Evolutionary conservation across 2,888 invertebrate species (phyloP), one percentile per base, ranked within the genome.

Genomic region (Diogma glabrata): DNA sequence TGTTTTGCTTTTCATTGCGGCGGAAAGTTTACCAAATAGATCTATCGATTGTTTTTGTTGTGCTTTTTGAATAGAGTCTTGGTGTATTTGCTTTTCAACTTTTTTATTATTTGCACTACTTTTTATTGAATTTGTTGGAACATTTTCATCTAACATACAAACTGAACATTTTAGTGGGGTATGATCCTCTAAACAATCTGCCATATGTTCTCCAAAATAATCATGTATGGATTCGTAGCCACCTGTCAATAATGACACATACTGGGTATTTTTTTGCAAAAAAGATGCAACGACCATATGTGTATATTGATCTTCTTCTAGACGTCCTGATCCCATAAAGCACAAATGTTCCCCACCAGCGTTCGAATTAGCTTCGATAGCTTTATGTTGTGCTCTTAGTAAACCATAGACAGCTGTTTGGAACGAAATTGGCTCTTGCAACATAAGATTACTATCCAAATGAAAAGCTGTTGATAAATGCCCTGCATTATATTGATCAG

Each of bases 281-380:
- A 99, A 96, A 52, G 92, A 91, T 6, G 97, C 92, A 14, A 99
- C 90, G 20, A 96, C 95, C 97, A 99, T 99, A 66, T 95, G 88
- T 16, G 95, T 92, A 65, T 93, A 94, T 60, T 89, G 89, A 67
- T 96, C 95, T 71, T 93, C 91, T 63, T 94, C 93, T 59, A 87
- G 82, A 47, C 91, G 78, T 2, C 96, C 96, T 55, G 92, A 92
- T 38, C 96, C 96, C 64, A 97, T 80, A 66, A 91, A 90, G 61
- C 91, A 91, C 56, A 96, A 78, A 67, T 91, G 90, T 65, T 91
- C 84, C 57, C 93, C 84, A 59, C 89, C 84, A 60, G 90, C 85
- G 72, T 82, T 77, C 0, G 93, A 92, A 50, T 90, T 87, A 48
- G 86, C 86, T 47, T 87, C 88, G 52, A 91, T 73, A 3, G 88